Evolutionary conservation across 2,113 vertebrate species (phyloP).

Genomic region (Paedocypris sp.): DNA sequence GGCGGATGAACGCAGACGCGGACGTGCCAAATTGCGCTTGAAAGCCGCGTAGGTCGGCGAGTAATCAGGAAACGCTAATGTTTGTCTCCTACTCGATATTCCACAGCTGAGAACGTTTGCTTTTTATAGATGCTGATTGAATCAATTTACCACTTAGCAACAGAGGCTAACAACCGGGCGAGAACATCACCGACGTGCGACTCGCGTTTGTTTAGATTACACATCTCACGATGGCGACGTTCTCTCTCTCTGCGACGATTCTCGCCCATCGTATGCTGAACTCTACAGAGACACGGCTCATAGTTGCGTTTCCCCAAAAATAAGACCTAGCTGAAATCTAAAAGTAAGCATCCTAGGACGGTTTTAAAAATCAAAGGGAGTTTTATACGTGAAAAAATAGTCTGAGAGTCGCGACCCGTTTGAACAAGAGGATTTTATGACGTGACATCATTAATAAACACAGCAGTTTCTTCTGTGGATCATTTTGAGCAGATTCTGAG

Average conservation of each 20-base stretch:
- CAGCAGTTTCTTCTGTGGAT: too few relatives aligned
- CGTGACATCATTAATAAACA: too few relatives aligned
- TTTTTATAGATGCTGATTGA: conserved; percentile 5
- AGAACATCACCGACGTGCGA: not conserved
- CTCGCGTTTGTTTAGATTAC: not conserved
- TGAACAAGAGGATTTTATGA: too few relatives aligned
- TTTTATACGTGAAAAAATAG: too few relatives aligned
- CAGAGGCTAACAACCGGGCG: not conserved
- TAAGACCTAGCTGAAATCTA: too few relatives aligned
- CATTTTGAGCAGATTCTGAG: too few relatives aligned
- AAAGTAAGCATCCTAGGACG: too few relatives aligned
- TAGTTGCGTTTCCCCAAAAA: too few relatives aligned
- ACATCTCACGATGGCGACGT: not conserved
- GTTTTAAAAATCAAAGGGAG: too few relatives aligned
- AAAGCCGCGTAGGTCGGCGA: conserved; percentile 22
- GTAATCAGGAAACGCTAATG: conserved; percentile 14
- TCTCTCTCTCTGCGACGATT: not conserved
- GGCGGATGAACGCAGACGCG: conserved; percentile 14
- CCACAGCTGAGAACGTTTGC: conserved; percentile 2
- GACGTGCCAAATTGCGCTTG: conserved; percentile 14
- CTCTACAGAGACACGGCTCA: too few relatives aligned
- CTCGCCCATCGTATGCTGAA: too few relatives aligned
- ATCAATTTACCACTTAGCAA: conserved; percentile 9
- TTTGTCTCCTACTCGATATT: conserved; percentile 26
- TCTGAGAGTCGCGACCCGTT: too few relatives aligned